phyloP scores from a whole-genome alignment of 2,797 vertebrate genomes.

The Lepilemur ruficaudatus region DNA sequence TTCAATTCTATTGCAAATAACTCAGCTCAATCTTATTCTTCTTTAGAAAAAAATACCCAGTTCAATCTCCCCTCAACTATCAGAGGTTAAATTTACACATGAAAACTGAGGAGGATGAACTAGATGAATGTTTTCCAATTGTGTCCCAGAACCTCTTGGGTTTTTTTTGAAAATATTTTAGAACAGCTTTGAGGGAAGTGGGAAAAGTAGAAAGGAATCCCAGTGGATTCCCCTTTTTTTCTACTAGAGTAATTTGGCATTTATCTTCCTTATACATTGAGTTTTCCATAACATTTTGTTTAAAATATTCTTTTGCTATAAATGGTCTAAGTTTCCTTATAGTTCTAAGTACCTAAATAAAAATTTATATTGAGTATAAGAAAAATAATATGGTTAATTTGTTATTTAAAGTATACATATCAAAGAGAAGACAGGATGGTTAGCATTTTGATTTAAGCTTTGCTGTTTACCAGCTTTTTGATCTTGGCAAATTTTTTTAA shows the following conservation, averaged over 20 bases:
- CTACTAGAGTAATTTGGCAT: not conserved
- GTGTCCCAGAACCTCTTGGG: not conserved
- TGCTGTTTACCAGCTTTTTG: not conserved
- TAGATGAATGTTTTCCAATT: constrained; percentile 4
- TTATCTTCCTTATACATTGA: not conserved
- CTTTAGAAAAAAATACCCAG: constrained; percentile 1
- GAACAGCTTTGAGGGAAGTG: not conserved
- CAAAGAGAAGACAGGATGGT: not conserved
- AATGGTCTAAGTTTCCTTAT: not conserved
- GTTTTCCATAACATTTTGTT: not conserved
- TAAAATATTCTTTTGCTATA: constrained; percentile 24
- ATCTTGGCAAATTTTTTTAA: not conserved
- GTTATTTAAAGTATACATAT: not conserved
- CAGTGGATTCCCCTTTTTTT: not conserved
- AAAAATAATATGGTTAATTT: not conserved
- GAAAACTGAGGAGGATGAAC: not conserved
- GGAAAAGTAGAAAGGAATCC: not conserved
- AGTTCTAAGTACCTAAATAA: constrained; percentile 11
- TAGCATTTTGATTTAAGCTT: not conserved
- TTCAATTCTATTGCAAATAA: not conserved
- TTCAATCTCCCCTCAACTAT: not conserved
- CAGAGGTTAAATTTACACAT: not conserved
- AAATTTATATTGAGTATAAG: not conserved
- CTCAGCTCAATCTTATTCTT: not conserved
- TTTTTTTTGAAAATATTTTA: constrained; percentile 32